These are phyloP conservation scores for Stegastes partitus DNA, from an alignment of 2,113 vertebrate species.

Conservation along the genomic window DNA sequence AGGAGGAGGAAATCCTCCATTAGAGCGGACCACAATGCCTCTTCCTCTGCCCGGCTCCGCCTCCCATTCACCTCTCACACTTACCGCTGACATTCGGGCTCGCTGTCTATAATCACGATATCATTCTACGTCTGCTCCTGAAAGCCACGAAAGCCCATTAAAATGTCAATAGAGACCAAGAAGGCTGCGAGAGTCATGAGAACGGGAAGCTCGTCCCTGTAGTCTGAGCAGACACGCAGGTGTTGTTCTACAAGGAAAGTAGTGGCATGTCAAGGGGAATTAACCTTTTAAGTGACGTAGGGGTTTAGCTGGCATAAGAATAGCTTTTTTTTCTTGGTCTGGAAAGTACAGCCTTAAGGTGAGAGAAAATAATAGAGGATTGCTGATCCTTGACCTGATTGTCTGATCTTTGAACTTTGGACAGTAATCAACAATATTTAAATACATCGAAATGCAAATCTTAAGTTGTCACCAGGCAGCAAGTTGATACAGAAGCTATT, in stretches of 20 bases:
- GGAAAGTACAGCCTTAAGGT: conserved; percentile 16
- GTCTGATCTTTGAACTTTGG: neutral
- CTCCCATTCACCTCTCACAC: conserved; percentile 73
- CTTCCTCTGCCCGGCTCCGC: conserved; percentile 67
- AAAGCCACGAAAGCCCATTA: conserved; percentile 65
- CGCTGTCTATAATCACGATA: conserved; percentile 53
- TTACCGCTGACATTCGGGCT: conserved; percentile 41
- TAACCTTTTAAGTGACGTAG: conserved; percentile 47
- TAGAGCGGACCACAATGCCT: conserved; percentile 68
- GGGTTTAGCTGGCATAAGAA: conserved; percentile 50
- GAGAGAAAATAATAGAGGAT: conserved; percentile 26
- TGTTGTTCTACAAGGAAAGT: conserved; percentile 37
- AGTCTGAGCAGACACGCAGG: conserved; percentile 25
- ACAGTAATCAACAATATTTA: neutral
- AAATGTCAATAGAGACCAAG: conserved; percentile 58
- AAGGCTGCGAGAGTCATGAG: conserved; percentile 29
- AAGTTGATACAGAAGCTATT: neutral
- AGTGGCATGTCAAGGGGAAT: conserved; percentile 51
- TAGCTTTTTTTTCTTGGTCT: conserved; percentile 54
- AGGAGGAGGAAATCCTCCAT: conserved; percentile 81
- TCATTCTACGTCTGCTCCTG: conserved; percentile 53
- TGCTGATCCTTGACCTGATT: neutral
- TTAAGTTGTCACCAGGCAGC: neutral
- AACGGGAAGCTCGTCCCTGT: neutral
- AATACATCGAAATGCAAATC: conserved; percentile 3